These are phyloP conservation scores for Rhingia campestris DNA, from an alignment of 2,888 invertebrate genomes.

Conservation along the genomic window DNA sequence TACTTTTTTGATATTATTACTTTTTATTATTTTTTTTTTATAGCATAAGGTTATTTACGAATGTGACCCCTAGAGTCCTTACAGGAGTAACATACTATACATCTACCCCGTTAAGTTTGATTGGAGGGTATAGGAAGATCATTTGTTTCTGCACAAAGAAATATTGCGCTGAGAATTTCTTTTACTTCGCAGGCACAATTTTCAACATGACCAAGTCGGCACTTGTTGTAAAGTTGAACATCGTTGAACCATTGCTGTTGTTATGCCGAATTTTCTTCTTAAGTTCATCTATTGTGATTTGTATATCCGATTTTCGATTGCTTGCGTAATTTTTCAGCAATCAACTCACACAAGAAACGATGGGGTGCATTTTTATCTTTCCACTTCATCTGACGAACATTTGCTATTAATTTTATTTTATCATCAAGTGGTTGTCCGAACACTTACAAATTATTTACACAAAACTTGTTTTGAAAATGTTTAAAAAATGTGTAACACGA, in stretches of 20 bases:
- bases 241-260: neutral
- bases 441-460: neutral
- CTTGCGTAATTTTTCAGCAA: neutral
- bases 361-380: neutral
- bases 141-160: no score
- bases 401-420: neutral
- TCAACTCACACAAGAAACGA: neutral
- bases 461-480: neutral
- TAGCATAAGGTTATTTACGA: no score
- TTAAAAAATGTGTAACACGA: constrained; percentile 2
- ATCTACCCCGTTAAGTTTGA: no score
- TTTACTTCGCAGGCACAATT: no score
- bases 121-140: no score
- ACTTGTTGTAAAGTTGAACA: no score
- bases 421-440: neutral
- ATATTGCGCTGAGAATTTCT: no score
- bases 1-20: no score
- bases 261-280: neutral
- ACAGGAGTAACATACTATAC: no score
- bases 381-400: neutral
- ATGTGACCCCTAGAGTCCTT: no score
- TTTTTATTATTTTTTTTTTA: no score
- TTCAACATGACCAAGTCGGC: no score
- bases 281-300: neutral
- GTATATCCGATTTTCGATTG: neutral